Percentiles rank a stretch among this genome's conserved stretches.
phyloP scores from a whole-genome alignment of 1,140 invertebrate species.

The Brachystomella parvula region DNA sequence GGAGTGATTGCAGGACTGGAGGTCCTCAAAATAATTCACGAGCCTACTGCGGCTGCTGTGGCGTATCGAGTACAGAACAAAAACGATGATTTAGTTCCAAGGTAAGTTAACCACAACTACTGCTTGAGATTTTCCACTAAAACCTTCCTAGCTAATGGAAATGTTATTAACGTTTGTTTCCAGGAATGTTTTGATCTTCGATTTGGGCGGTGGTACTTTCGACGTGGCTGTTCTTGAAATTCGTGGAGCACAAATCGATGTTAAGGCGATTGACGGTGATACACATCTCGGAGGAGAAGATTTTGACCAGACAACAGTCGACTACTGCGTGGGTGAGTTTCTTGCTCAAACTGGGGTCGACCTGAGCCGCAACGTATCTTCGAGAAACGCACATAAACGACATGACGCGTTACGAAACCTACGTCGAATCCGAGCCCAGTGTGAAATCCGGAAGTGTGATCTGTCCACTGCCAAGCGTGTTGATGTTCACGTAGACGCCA shows the following conservation, averaged over 20 bases:
- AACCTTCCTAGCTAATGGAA: conserved; percentile 37
- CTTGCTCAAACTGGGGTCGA: too few species aligned
- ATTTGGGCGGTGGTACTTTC: too few species aligned
- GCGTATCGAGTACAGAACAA: too few species aligned
- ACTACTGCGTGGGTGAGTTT: conserved; percentile 45
- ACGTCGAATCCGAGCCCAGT: too few species aligned
- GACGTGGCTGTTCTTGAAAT: conserved; percentile 54
- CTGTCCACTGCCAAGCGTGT: conserved; percentile 11
- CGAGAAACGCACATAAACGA: too few species aligned
- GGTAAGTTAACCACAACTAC: conserved; percentile 84
- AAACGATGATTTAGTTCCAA: too few species aligned
- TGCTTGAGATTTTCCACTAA: not conserved
- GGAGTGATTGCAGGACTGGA: conserved; percentile 82
- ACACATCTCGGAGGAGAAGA: too few species aligned
- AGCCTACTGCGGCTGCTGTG: conserved; percentile 99
- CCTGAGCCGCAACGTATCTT: not conserved
- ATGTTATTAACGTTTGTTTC: conserved; percentile 41
- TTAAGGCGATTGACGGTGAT: conserved; percentile 41
- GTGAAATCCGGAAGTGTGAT: conserved; percentile 17
- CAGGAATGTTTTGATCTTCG: too few species aligned
- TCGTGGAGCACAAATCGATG: conserved; percentile 48
- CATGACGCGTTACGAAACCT: too few species aligned
- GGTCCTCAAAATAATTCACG: conserved; percentile 98
- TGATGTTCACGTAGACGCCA: conserved; percentile 23
- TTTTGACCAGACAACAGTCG: conserved; percentile 41